These are phyloP conservation scores for Apodemia hepburni DNA, from an alignment of 2,888 invertebrate genomes.

Conservation along the genomic window DNA sequence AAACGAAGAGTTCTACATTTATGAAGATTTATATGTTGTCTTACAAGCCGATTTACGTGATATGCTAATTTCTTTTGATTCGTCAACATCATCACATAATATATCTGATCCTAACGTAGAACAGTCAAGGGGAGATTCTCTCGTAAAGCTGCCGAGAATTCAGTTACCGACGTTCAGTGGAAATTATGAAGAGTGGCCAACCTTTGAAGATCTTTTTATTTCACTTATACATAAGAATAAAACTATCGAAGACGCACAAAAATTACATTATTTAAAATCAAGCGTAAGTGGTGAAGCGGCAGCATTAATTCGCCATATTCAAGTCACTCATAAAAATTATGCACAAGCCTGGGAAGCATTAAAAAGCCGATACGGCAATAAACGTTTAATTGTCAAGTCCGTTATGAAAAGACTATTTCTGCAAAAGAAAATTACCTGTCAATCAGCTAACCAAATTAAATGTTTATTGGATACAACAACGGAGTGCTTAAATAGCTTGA, in stretches of 20 bases:
- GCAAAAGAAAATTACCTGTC: constrained; percentile 17
- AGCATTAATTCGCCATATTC: constrained; percentile 21
- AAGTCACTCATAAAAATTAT: constrained; percentile 23
- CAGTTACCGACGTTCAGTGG: constrained; percentile 19
- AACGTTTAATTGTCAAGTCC: constrained; percentile 18
- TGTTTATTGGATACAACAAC: constrained; percentile 26
- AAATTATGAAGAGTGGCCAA: constrained; percentile 22
- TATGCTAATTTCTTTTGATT: constrained; percentile 1
- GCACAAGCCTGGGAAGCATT: constrained; percentile 19
- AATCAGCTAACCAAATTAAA: constrained; percentile 16
- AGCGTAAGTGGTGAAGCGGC: constrained; percentile 27
- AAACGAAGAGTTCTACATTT: constrained; percentile 26
- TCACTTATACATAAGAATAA: constrained; percentile 20
- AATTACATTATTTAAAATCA: constrained; percentile 17
- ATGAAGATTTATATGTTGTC: constrained; percentile 23
- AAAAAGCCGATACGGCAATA: constrained; percentile 21
- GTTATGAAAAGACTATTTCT: constrained; percentile 18
- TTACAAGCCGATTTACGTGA: constrained; percentile 22
- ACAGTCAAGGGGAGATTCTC: no score
- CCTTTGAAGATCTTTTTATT: constrained; percentile 23
- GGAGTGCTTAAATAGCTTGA: constrained; percentile 33
- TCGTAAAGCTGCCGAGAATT: no score
- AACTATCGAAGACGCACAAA: neutral
- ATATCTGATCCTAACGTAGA: no score
- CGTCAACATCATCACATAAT: no score